A percentile compares a stretch with the other conserved stretches of the same genome.
These are phyloP conservation scores for Polydrusus cervinus DNA, from an alignment of 2,888 invertebrate genomes.

Conservation along the genomic window DNA sequence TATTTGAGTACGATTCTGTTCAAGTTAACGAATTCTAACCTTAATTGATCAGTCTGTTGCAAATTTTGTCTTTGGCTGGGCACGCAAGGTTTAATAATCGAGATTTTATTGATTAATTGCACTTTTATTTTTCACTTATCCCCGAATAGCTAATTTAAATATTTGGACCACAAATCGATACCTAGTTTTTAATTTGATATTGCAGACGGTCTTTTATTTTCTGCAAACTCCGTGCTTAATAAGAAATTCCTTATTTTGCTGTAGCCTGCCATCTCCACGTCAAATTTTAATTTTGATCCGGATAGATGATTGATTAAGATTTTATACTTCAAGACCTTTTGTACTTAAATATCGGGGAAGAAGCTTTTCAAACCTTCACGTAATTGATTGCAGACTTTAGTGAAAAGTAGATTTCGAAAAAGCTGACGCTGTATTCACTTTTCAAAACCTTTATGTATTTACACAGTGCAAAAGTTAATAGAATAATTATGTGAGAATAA, in stretches of 20 bases:
- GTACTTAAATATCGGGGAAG: constrained; percentile 53
- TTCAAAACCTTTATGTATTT: constrained; percentile 29
- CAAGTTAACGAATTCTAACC: too few relatives aligned
- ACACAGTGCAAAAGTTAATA: constrained; percentile 11
- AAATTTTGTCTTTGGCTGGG: too few relatives aligned
- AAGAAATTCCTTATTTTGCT: constrained; percentile 52
- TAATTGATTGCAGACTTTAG: constrained; percentile 53
- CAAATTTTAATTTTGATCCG: constrained; percentile 55
- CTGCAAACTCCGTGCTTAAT: constrained; percentile 45
- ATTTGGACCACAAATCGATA: constrained; percentile 40
- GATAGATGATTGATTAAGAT: constrained; percentile 56
- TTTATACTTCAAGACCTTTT: constrained; percentile 56
- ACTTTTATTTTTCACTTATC: not conserved
- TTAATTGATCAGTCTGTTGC: too few relatives aligned
- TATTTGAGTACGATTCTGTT: too few relatives aligned
- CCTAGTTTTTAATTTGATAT: constrained; percentile 51
- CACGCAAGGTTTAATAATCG: too few relatives aligned
- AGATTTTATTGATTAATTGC: not conserved
- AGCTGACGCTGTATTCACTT: constrained; percentile 35
- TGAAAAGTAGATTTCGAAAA: constrained; percentile 48
- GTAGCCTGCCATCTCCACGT: constrained; percentile 47
- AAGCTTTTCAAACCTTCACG: constrained; percentile 50
- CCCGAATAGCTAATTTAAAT: constrained; percentile 29
- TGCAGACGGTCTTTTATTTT: constrained; percentile 45
- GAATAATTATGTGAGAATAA: constrained; percentile 10